A percentile compares a stretch with the other conserved stretches of the same genome.
These are phyloP conservation scores for Ephialtes manifestator DNA, from an alignment of 2,888 invertebrate genomes.

Conservation along the genomic window DNA sequence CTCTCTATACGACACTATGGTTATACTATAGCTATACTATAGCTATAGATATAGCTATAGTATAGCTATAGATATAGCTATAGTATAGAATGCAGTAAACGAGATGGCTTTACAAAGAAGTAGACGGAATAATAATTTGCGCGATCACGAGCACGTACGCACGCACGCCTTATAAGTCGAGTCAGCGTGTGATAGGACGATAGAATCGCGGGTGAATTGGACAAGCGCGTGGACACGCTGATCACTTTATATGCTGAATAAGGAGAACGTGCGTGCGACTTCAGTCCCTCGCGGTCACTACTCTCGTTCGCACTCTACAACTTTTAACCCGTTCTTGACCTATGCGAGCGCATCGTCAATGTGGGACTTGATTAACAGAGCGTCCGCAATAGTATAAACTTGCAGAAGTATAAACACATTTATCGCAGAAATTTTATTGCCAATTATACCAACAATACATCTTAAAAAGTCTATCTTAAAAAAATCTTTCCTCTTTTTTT, in stretches of 20 bases:
- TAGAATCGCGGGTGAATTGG: slow-evolving; percentile 32
- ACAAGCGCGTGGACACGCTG: slow-evolving; percentile 17
- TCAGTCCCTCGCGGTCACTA: slow-evolving; percentile 55
- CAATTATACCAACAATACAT: background rate
- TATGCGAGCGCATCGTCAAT: slow-evolving; percentile 12
- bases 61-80: background rate
- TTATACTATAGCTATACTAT: too few species aligned
- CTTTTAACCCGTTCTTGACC: slow-evolving; percentile 62
- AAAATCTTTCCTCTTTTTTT: too few species aligned
- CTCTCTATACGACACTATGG: slow-evolving; percentile 4
- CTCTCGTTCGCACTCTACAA: slow-evolving; percentile 14
- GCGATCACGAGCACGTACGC: slow-evolving; percentile 41
- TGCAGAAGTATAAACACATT: background rate
- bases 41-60: background rate
- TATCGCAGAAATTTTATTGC: background rate
- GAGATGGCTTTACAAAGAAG: slow-evolving; percentile 47
- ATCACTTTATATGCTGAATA: slow-evolving; percentile 42
- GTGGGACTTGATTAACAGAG: background rate
- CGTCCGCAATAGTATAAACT: background rate
- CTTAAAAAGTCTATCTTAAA: too few species aligned
- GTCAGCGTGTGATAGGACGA: slow-evolving; percentile 1
- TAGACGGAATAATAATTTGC: slow-evolving; percentile 34
- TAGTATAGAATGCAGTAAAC: background rate
- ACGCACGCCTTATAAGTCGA: slow-evolving; percentile 46
- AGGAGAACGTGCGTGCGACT: slow-evolving; percentile 40